phyloP scores from a whole-genome alignment of 1,140 invertebrate species.

The Stegodyphus mimosarum region DNA sequence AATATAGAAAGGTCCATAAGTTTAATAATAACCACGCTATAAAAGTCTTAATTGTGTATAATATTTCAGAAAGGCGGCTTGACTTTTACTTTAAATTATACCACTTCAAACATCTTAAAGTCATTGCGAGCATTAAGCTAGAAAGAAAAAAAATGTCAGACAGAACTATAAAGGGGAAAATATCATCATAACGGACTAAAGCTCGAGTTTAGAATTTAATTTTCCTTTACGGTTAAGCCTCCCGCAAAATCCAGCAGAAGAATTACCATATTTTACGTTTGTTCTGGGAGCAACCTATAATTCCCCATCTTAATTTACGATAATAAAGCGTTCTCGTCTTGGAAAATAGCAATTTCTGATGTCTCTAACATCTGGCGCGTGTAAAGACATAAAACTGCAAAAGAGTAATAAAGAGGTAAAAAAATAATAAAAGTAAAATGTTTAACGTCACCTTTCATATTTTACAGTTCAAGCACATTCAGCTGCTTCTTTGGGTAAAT shows the following conservation, averaged over 20 bases:
- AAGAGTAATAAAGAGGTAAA: constrained; percentile 19
- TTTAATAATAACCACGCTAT: not conserved
- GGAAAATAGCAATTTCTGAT: constrained; percentile 9
- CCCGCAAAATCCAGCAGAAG: not conserved
- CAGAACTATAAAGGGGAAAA: not conserved
- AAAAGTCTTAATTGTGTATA: not conserved
- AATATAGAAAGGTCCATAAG: no score
- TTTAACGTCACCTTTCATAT: no score
- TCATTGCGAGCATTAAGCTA: not conserved
- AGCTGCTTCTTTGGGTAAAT: no score
- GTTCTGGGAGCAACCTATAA: constrained; percentile 11
- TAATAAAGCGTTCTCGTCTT: not conserved
- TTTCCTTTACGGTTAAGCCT: not conserved
- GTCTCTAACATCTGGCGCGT: constrained; percentile 12
- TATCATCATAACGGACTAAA: not conserved
- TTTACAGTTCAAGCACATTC: no score
- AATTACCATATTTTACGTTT: constrained; percentile 26
- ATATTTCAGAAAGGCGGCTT: not conserved
- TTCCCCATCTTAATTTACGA: constrained; percentile 21
- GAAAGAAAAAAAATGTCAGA: not conserved
- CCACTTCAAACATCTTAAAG: not conserved
- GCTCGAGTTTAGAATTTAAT: constrained; percentile 1
- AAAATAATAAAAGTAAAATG: not conserved
- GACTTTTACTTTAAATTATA: not conserved
- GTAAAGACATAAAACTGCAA: constrained; percentile 27